phyloP scores from a whole-genome alignment of 2,888 invertebrate genomes.

The Coenonympha glycerion region DNA sequence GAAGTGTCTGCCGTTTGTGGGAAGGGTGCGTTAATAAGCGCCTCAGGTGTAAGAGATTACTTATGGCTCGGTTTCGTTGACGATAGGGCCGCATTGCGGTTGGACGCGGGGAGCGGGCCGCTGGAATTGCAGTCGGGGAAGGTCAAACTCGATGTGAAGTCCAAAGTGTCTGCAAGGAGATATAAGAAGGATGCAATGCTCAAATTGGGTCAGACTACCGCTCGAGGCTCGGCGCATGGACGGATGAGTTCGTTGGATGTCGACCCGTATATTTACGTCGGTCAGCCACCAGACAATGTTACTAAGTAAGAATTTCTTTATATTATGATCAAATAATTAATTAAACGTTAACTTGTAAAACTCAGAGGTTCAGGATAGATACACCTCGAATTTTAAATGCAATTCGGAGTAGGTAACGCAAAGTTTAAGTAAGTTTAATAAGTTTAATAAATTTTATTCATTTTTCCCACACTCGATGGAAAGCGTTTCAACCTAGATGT shows the following conservation, averaged over 20 bases:
- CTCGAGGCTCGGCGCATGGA: slow-evolving; percentile 56
- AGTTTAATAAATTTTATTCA: too few relatives aligned
- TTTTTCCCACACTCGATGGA: neutral
- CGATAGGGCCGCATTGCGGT: slow-evolving; percentile 54
- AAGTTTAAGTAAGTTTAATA: too few relatives aligned
- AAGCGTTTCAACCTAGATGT: too few relatives aligned
- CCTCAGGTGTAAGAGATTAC: slow-evolving; percentile 62
- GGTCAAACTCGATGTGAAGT: slow-evolving; percentile 53
- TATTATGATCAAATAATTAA: too few relatives aligned
- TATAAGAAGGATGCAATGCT: slow-evolving; percentile 66
- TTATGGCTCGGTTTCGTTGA: slow-evolving; percentile 65
- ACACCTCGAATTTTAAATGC: too few relatives aligned
- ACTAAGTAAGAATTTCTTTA: slow-evolving; percentile 48
- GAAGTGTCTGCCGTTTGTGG: slow-evolving; percentile 65
- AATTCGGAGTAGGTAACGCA: too few relatives aligned
- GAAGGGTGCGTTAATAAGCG: slow-evolving; percentile 57
- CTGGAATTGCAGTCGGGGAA: slow-evolving; percentile 56
- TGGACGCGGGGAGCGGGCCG: slow-evolving; percentile 65
- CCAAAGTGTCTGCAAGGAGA: slow-evolving; percentile 58
- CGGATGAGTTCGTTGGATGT: slow-evolving; percentile 64
- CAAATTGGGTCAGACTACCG: slow-evolving; percentile 51
- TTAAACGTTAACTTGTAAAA: too few relatives aligned
- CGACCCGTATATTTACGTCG: slow-evolving; percentile 61
- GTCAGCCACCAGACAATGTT: slow-evolving; percentile 60
- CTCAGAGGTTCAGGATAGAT: too few relatives aligned